Conservation (phyloP, 2,113 vertebrate genomes). For the Halcyon malimbica region DNA sequence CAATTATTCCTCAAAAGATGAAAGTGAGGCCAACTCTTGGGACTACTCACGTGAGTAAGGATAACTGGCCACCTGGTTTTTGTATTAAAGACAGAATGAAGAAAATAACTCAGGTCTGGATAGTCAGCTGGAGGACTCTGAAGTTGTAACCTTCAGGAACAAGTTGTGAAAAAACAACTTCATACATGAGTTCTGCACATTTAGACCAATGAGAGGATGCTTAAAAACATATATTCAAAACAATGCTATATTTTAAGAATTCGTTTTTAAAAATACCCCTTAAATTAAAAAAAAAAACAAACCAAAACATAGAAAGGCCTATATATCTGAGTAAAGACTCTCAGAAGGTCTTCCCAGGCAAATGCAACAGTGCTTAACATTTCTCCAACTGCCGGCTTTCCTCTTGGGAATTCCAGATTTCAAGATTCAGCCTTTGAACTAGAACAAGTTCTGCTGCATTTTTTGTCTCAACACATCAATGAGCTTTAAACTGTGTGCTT, state of each 20-base stretch:
- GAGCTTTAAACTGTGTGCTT: background rate
- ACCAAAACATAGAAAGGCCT: background rate
- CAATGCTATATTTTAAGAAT: background rate
- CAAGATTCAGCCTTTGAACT: background rate
- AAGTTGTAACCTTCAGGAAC: background rate
- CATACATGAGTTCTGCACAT: background rate
- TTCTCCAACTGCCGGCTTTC: background rate
- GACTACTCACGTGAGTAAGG: background rate
- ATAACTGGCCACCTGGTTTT: background rate
- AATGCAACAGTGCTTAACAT: background rate
- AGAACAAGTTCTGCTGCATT: background rate
- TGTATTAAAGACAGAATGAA: background rate
- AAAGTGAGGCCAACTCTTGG: background rate
- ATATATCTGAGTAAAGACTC: background rate
- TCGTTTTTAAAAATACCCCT: accelerated
- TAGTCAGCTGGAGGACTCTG: background rate
- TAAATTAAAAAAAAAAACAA: background rate
- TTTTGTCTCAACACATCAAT: background rate
- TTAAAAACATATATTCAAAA: background rate
- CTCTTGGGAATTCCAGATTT: background rate
- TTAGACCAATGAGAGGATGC: background rate
- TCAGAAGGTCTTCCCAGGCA: background rate
- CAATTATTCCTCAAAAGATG: background rate
- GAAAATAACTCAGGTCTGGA: background rate
- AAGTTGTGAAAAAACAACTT: background rate